Conservation (phyloP, 2,888 invertebrate genomes). For the Sphaerophoria taeniata region DNA sequence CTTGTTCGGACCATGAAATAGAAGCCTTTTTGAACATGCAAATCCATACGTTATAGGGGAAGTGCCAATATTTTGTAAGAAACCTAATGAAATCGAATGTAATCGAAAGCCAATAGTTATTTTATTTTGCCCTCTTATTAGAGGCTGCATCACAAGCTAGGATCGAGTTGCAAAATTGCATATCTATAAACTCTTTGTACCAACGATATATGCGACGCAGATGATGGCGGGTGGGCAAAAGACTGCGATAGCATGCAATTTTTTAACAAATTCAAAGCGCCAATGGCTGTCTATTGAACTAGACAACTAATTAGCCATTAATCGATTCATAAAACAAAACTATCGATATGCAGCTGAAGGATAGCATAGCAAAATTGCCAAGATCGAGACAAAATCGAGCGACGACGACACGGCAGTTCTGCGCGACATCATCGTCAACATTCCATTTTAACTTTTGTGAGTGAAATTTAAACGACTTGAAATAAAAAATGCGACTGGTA, state of each 20-base stretch:
- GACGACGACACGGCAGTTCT: too few species aligned
- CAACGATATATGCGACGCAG: background rate
- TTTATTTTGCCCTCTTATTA: constrained; percentile 22
- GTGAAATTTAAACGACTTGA: background rate
- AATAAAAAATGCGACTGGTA: background rate
- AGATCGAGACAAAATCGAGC: too few species aligned
- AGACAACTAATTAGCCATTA: constrained; percentile 72
- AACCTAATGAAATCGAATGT: constrained; percentile 63
- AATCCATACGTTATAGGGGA: constrained; percentile 39
- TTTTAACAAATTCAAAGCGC: constrained; percentile 48
- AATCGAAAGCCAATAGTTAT: constrained; percentile 70
- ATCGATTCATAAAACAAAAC: constrained; percentile 57
- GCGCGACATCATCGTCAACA: too few species aligned
- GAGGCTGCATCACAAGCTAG: constrained; percentile 32
- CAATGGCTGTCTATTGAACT: constrained; percentile 64
- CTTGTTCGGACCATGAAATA: constrained; percentile 50
- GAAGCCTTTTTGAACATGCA: background rate
- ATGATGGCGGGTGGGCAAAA: too few species aligned
- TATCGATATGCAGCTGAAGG: constrained; percentile 45
- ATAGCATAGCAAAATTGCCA: too few species aligned
- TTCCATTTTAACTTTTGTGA: too few species aligned
- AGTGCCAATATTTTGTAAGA: constrained; percentile 22
- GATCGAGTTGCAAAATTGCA: constrained; percentile 45
- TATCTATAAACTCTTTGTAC: constrained; percentile 37
- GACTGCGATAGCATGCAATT: constrained; percentile 46